Base-by-base conservation (phyloP, 2,888 invertebrate species). In the Cyclophora punctaria region DNA sequence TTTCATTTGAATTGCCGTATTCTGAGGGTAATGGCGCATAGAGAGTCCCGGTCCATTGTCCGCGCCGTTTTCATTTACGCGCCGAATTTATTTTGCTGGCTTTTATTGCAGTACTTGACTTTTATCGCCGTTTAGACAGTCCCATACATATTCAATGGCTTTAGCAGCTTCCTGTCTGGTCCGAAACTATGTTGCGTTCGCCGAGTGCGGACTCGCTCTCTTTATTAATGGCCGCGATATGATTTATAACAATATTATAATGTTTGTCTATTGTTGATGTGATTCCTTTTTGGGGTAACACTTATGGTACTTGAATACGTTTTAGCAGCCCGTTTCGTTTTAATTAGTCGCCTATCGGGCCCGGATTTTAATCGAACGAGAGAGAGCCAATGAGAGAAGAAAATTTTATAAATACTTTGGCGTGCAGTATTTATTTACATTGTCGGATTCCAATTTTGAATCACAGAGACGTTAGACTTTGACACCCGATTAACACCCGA, bases 1-100 rank as follows among this genome's bases (percentile, higher is more conserved):
- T 83, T 84, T 81, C 81, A 85, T 87, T 85, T 83, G 81, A 80
- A 83, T 79, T 76, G 80, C 78, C 75, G 72, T 75, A 74, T 73
- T 80, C 64, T 63, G 64, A 71, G 72, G 73, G 76, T 84, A 87
- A 86, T 84, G 83, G 82, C 59, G 74, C 83, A 77, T 74, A 69
- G 73, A 68, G 67, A 69, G 71, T 71, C 72, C 70, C 67, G 74
- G 66, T 55, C 67, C 70, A 79, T 82, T 84, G 82, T 83, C 76
- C 81, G 75, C 68, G 61, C 67, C 66, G 66, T 67, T 72, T 78
- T 77, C 77, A 77, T 83, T 84, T 80, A 74, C 73, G 71, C 73
- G 72, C 67, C 64, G 76, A 77, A 80, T 78, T 79, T 80, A 80
- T 80, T 77, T 75, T 59, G 60, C 59, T 55, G 55, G 63, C 47